Evolutionary conservation across 2,888 invertebrate genomes (phyloP), one percentile per base, ranked within the genome.

Genomic region (Strigamia crassipes): DNA sequence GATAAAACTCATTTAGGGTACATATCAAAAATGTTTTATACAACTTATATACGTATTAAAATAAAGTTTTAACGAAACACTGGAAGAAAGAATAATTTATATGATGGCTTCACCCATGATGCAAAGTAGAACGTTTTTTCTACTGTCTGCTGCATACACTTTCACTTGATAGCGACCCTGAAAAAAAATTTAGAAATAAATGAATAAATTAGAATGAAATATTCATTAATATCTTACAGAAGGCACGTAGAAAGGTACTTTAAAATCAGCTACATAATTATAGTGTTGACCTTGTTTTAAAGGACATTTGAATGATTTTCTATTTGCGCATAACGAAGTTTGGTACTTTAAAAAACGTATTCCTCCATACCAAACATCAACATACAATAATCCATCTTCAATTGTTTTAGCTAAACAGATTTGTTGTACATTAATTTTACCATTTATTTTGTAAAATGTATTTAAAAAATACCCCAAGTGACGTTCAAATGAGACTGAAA

Each of bases 1-100:
- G 61, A 66, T 66, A 66, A 66, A 66, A 66, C 61, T 66, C 61
- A 66, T 66, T 66, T 66, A n/a, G n/a, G n/a, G n/a, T n/a, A 66
- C 23, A 4, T 66, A 46, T 12, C 12, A 15, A 13, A 4, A 6
- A 38, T 38, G 10, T 38, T 38, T 38, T 6, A 38, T 38, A 6
- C 4, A 38, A 38, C 10, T 0, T 38, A 5, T 38, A 10, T 6
- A 38, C 38, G 10, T 38, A 38, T 38, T 38, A 6, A 38, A 38
- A 38, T 38, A 38, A 38, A 38, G 9, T 38, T 38, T 38, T 38
- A 4, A 10, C 2, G 9, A 38, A 38, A 4, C 6, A 9, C 8
- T 38, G 8, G 6, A 0, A 38, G 38, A 38, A 38, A 2, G 38
- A 10, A 46, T 66, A 66, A 66, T 21, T 66, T 66, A 66, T 23